Base-by-base conservation (phyloP, 2,888 invertebrate species). In the Caenorhabditis doughertyi region DNA sequence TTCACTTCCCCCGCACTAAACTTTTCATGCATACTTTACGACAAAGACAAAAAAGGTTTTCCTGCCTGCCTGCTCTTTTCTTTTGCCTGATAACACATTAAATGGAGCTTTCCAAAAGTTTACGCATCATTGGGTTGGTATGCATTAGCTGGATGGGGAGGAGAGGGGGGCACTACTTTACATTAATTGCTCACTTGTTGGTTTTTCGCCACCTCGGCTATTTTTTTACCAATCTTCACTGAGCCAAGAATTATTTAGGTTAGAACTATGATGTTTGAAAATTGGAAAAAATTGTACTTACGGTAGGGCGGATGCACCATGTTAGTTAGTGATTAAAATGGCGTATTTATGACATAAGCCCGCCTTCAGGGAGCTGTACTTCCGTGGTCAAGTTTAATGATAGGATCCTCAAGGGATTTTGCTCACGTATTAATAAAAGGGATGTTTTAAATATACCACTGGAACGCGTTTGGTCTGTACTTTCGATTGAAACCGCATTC, bases 111-210 rank as follows among this genome's bases (percentile, higher is more conserved):
- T 68, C 29, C 13, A 42, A 77, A 58, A 77, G 51, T 68, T 60
- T 35, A 60, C 68, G 77, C 77, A 53, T 51, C 60, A 70, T 27
- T 68, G 67, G 13, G 32, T 49, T 77, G 60, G 68, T 68, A 68
- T 77, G 77, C 77, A 77, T 77, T 77, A 39, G 39, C 53, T 55
- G 58, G 42, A 44, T 8, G 49, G 18, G 29, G 25, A 25, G 25
- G 21, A 53, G 25, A 25, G 25, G 18, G 23, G 8, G 65, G 51
- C 47, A 60, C 60, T 55, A 68, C 68, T 77, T 68, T 77, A 62
- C 77, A 77, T 77, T 77, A 77, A 77, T 68, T 77, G 68, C 62
- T 77, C 29, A 27, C 64, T 53, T 62, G 53, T 64, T 42, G 55
- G 60, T 62, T 77, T 53, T 53, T 68, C 23, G 23, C 23, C 25